These are phyloP conservation scores for Micromussa lordhowensis DNA, from an alignment of 92 coral and sea anemone genomes.

Conservation along the genomic window DNA sequence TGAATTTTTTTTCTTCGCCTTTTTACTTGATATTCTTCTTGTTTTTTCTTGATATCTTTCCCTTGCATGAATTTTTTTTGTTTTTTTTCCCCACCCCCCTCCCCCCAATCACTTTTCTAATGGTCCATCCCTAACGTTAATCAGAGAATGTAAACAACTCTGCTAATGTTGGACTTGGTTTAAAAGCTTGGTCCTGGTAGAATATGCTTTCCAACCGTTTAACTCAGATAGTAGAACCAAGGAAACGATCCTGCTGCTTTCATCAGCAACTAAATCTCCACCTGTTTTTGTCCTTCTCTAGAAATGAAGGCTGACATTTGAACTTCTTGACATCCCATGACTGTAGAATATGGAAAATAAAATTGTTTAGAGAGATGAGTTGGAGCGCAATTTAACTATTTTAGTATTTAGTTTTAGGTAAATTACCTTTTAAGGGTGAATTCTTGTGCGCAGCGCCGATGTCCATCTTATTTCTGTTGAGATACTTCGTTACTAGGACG, in stretches of 20 bases:
- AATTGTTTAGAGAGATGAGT: not conserved
- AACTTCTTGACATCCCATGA: not conserved
- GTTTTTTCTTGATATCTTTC: too few relatives aligned
- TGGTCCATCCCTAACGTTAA: too few relatives aligned
- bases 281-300: not conserved
- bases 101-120: too few relatives aligned
- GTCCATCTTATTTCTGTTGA: not conserved
- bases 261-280: not conserved
- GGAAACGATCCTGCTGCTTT: not conserved
- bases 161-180: too few relatives aligned
- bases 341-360: not conserved
- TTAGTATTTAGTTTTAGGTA: not conserved
- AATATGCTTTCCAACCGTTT: too few relatives aligned
- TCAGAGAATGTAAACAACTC: too few relatives aligned
- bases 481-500: not conserved
- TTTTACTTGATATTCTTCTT: too few relatives aligned
- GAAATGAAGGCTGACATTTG: not conserved
- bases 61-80: too few relatives aligned
- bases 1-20: too few relatives aligned
- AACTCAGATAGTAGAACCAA: too few relatives aligned
- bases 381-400: not conserved
- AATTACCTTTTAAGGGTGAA: not conserved
- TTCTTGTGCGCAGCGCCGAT: not conserved
- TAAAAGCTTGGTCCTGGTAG: too few relatives aligned
- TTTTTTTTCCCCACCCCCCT: too few relatives aligned